Evolutionary conservation across 2,888 invertebrate species (phyloP), one percentile per base, ranked within the genome.

Genomic region (Tetramorium bicarinatum): DNA sequence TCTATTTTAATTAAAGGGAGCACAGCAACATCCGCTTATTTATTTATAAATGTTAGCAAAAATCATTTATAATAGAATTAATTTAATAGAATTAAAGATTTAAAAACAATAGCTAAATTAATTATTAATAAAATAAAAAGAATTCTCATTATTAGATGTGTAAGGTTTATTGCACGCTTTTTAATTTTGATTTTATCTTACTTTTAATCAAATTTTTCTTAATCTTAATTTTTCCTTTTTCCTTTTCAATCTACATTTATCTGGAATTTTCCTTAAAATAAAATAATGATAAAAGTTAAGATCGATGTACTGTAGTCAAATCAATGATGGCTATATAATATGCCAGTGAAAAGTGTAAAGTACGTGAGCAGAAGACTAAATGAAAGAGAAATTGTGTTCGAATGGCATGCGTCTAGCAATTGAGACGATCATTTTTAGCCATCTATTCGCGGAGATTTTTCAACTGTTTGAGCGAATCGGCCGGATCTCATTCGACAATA

Each of bases 341-440:
- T 82, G 80, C 64, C 59, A 85, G 84, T 80, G 84, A 81, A 67
- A 29, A 9, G 13, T 49, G n/a, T 29, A 54, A 72, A 49, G 29
- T 87, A 88, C 87, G 88, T 89, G 89, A 87, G 25, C 29, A 47
- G 87, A 88, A 87, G 62, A 80, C 84, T 52, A 66, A 29, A 79
- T 62, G 38, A 77, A 72, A 80, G 87, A 79, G 85, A 86, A 88
- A 87, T 86, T 83, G 67, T 76, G 66, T 64, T 85, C 47, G 34
- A 80, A 66, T 66, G 44, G 44, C 44, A 47, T 25, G 66, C 44
- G 81, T 82, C 85, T 85, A 80, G 56, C 84, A 74, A 49, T 67
- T 59, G 44, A 72, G 66, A 85, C 44, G 34, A 44, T n/a, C 74
- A 38, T 44, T 62, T 49, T 18, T 18, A 44, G 29, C 38, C 64